Evolutionary conservation across 2,113 vertebrate genomes (phyloP).

Genomic region (Podarcis cretensis): DNA sequence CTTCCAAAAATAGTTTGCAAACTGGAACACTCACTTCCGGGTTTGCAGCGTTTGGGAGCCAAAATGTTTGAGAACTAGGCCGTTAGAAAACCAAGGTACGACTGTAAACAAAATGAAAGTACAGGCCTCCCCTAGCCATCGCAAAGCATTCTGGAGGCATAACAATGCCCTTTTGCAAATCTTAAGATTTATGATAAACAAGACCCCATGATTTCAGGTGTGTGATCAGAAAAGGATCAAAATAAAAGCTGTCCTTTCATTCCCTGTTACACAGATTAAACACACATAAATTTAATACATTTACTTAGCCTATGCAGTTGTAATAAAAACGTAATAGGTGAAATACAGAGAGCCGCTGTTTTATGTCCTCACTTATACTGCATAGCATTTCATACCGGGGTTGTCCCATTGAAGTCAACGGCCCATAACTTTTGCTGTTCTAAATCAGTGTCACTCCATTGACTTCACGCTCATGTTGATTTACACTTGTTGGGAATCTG

Average conservation of each 20-base stretch:
- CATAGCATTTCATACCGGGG: not conserved
- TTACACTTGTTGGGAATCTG: not conserved
- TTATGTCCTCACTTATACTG: not conserved
- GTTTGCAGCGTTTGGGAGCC: too few relatives aligned
- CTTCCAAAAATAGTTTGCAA: too few relatives aligned
- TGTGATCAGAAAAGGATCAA: not conserved
- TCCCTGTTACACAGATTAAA: not conserved
- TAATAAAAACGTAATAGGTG: conserved; percentile 24
- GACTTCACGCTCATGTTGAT: not conserved
- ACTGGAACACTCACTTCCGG: too few relatives aligned
- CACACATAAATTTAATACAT: not conserved
- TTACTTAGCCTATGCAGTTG: not conserved
- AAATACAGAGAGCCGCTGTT: not conserved
- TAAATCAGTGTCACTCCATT: not conserved
- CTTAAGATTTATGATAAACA: not conserved
- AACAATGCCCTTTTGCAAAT: not conserved
- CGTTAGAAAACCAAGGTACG: too few relatives aligned
- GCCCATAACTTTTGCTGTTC: not conserved
- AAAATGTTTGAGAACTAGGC: too few relatives aligned
- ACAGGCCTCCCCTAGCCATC: not conserved
- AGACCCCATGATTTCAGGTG: not conserved
- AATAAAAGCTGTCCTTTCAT: not conserved
- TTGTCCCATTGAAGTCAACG: not conserved
- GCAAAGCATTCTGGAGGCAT: not conserved
- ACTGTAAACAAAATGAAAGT: too few relatives aligned